These are phyloP conservation scores for Noctilio leporinus DNA, from an alignment of 2,113 vertebrate genomes.

Conservation along the genomic window DNA sequence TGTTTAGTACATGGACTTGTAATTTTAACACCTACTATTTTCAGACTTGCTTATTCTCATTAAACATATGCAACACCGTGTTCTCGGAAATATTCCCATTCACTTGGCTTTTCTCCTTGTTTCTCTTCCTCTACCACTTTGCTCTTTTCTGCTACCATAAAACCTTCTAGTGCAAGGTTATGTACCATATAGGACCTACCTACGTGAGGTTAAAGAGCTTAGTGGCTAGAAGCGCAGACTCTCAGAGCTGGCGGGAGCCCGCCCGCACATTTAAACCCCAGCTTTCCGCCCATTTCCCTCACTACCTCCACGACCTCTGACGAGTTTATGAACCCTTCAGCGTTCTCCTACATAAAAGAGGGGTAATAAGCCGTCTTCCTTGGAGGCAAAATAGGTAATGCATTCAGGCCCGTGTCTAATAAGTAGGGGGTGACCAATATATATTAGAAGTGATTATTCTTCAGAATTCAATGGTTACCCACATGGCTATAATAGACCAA, in stretches of 20 bases:
- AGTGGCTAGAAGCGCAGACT: not conserved
- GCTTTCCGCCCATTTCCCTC: not conserved
- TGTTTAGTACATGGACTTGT: not conserved
- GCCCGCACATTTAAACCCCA: not conserved
- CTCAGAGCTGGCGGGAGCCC: not conserved
- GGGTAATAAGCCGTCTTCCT: not conserved
- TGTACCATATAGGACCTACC: too few relatives aligned
- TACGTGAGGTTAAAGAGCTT: not conserved
- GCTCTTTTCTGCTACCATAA: not conserved
- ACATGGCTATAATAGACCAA: rapidly evolving
- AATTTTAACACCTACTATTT: not conserved
- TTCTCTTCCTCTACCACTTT: not conserved
- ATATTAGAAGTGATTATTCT: not conserved
- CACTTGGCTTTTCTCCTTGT: not conserved
- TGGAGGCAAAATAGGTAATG: not conserved
- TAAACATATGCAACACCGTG: not conserved
- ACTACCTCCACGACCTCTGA: not conserved
- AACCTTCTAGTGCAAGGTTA: not conserved
- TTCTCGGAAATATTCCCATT: not conserved
- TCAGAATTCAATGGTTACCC: not conserved
- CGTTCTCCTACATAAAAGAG: not conserved
- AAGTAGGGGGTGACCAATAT: not conserved
- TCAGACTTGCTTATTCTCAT: not conserved
- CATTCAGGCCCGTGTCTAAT: not conserved
- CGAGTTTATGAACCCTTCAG: not conserved